A percentile compares a stretch with the other conserved stretches of the same genome.
phyloP scores from a whole-genome alignment of 2,113 vertebrate genomes.

The Anseranas semipalmata region DNA sequence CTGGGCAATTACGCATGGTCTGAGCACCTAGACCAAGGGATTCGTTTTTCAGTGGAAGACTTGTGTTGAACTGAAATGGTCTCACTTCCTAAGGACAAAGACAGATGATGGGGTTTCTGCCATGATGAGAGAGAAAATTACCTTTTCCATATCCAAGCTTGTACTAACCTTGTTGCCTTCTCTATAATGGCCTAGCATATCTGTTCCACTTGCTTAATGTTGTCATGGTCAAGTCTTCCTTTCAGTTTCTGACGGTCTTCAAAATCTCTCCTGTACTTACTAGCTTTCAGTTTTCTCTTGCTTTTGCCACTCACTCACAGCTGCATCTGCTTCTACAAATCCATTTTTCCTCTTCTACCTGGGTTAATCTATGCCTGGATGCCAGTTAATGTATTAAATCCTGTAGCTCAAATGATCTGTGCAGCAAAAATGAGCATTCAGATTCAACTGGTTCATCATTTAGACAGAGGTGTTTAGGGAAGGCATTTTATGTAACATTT shows the following conservation, averaged over 20 bases:
- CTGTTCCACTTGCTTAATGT: background rate
- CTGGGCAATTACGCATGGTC: background rate
- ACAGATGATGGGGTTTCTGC: background rate
- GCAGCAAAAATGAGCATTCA: background rate
- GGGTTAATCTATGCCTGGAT: background rate
- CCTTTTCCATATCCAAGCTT: background rate
- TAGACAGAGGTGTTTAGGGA: background rate
- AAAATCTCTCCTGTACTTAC: background rate
- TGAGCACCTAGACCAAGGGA: background rate
- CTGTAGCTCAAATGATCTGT: background rate
- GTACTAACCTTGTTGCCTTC: background rate
- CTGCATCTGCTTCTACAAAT: background rate
- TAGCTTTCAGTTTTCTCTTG: background rate
- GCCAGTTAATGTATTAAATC: background rate
- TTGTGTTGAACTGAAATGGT: background rate
- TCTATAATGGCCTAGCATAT: background rate
- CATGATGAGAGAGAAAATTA: fast-evolving
- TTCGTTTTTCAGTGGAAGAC: background rate
- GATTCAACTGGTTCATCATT: background rate
- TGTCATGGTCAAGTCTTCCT: background rate
- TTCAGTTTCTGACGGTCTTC: background rate
- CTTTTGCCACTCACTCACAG: background rate
- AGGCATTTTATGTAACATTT: background rate
- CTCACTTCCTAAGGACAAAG: background rate
- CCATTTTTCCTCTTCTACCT: background rate